Conservation (phyloP, 2,888 invertebrate genomes). For the Calameuta idolon region DNA sequence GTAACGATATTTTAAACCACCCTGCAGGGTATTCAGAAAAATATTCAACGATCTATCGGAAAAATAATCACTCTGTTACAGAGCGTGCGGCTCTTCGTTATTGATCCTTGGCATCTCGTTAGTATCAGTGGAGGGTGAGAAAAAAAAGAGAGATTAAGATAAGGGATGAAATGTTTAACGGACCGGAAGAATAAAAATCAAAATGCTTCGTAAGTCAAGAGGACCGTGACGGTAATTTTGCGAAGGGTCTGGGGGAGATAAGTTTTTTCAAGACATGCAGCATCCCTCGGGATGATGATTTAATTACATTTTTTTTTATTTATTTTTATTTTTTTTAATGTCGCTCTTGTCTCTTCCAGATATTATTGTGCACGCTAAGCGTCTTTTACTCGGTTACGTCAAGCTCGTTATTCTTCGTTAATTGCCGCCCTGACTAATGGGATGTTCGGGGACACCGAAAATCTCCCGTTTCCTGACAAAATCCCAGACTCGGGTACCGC, state of each 20-base stretch:
- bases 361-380: neutral
- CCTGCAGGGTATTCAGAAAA: neutral
- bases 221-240: neutral
- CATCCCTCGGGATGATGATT: neutral
- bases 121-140: no score
- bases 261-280: neutral
- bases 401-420: constrained; percentile 6
- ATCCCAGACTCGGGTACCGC: neutral
- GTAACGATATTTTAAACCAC: neutral
- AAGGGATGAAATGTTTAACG: no score
- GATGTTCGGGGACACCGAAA: neutral
- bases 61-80: no score
- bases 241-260: neutral
- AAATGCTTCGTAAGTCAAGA: neutral
- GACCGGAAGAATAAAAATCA: no score
- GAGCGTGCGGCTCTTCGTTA: no score
- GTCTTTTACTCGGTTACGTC: neutral
- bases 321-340: neutral
- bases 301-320: neutral
- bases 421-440: constrained; percentile 8
- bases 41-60: no score
- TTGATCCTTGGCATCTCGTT: no score
- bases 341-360: neutral
- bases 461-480: neutral
- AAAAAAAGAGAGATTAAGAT: no score